phyloP scores from a whole-genome alignment of 2,888 invertebrate species.

The Andrena flavipes region DNA sequence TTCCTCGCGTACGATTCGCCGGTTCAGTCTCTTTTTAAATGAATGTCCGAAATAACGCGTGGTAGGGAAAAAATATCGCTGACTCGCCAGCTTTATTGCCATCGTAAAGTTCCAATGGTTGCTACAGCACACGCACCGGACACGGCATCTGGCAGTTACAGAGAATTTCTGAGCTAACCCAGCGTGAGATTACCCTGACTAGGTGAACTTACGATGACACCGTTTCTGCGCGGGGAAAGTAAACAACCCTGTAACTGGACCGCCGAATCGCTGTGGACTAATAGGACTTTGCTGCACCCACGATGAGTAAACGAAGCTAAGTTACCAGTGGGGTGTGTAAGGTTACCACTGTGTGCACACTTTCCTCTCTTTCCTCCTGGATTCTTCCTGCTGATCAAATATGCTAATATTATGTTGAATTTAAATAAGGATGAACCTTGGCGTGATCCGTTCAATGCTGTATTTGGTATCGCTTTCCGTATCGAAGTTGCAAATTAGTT shows the following conservation, averaged over 20 bases:
- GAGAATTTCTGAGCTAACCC: constrained; percentile 37
- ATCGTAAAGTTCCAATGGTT: constrained; percentile 45
- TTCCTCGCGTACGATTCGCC: constrained; percentile 6
- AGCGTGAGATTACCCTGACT: constrained; percentile 42
- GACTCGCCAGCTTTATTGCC: constrained; percentile 29
- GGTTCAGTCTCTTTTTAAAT: constrained; percentile 3
- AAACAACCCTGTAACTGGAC: constrained; percentile 13
- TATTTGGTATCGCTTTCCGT: constrained; percentile 11
- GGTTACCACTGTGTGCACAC: neutral
- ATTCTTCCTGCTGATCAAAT: constrained; percentile 4
- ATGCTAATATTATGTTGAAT: constrained; percentile 27
- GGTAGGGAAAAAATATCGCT: constrained; percentile 3
- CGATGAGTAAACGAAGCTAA: constrained; percentile 11
- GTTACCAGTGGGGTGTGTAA: constrained; percentile 7
- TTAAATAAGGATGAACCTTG: constrained; percentile 15
- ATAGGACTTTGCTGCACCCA: neutral
- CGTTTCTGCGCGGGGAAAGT: neutral
- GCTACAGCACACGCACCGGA: constrained; percentile 22
- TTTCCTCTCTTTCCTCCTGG: neutral
- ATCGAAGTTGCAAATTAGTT: constrained; percentile 7
- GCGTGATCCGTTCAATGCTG: constrained; percentile 3
- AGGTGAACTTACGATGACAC: constrained; percentile 38
- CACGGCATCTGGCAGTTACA: constrained; percentile 25
- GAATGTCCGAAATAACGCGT: constrained; percentile 9
- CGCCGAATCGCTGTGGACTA: constrained; percentile 18